phyloP scores from a whole-genome alignment of 2,797 vertebrate species.

The Tenualosa ilisha region DNA sequence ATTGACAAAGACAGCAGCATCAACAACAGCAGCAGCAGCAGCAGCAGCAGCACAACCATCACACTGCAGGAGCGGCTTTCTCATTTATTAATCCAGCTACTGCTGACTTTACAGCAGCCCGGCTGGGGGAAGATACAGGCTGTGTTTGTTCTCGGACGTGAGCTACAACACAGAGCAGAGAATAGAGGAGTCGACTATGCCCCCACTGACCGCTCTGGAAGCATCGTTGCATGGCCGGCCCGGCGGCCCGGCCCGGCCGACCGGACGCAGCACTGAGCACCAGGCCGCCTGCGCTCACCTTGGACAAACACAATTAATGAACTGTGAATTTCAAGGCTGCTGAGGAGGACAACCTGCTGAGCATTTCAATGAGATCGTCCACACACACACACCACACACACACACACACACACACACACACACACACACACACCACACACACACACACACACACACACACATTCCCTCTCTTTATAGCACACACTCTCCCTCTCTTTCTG shows the following conservation, averaged over 20 bases:
- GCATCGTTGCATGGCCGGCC: not conserved
- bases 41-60: not conserved
- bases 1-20: not conserved
- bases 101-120: not conserved
- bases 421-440: not conserved
- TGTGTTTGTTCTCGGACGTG: not conserved
- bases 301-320: slow-evolving; percentile 38
- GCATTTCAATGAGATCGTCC: slow-evolving; percentile 31
- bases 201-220: slow-evolving; percentile 6
- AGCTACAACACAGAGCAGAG: not conserved
- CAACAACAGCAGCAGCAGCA: not conserved
- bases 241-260: not conserved
- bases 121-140: not conserved
- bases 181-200: not conserved
- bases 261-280: not conserved
- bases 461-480: not conserved
- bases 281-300: slow-evolving; percentile 18
- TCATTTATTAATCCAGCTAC: not conserved
- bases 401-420: not conserved
- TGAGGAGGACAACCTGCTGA: not conserved
- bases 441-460: not conserved
- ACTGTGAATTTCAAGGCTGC: slow-evolving; percentile 31
- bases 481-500: not conserved
- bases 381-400: not conserved
- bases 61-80: not conserved